Base-by-base conservation (phyloP, 2,888 invertebrate genomes). In the Eristalis tenax region DNA sequence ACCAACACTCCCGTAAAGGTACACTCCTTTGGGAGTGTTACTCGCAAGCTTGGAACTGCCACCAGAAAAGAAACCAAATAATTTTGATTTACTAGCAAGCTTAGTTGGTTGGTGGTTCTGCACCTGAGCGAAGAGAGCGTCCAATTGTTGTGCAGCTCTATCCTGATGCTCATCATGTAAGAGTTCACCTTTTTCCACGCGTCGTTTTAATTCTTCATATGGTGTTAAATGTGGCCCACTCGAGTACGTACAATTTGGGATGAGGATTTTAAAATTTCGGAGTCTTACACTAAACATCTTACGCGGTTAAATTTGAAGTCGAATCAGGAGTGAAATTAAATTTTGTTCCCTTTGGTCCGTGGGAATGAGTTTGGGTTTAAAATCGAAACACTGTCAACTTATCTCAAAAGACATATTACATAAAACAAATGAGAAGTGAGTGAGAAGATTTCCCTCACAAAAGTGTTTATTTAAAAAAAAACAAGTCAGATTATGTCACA, bases 1-100 rank as follows among this genome's bases (percentile, higher is more conserved):
- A 64, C 98, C 98, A 88, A 98, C 98, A 91, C 98, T 96, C 77
- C 98, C 98, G 93, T 96, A 96, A 82, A 98, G 95, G 91, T 99
- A 98, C 13, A 98, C 93, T 5, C 98, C 98, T 92, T 95, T 95
- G 0, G 97, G 97, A 56, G 94, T 94, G 86, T 94, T 92, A 61
- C 75, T 68, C 40, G 69, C 0, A 5, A n/a, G 50, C 90, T 80
- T 89, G 89, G 83, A 90, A 91, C 84, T 90, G 90, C 61, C 57
- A 64, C 73, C 80, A 26, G 83, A 85, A 40, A 84, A 84, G 63
- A 88, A 88, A 81, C 61, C 63, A 5, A 63, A 66, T 2, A 76
- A 76, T 68, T 90, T 66, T 92, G 90, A 90, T 1, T 90, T 89
- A 1, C 84, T 84, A 8, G 79, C 83, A 6, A 69, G 76, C 0